Percentiles rank a stretch among this genome's conserved stretches.
Conservation (phyloP, 2,888 invertebrate species). For the Chamaedrilus cognettii region DNA sequence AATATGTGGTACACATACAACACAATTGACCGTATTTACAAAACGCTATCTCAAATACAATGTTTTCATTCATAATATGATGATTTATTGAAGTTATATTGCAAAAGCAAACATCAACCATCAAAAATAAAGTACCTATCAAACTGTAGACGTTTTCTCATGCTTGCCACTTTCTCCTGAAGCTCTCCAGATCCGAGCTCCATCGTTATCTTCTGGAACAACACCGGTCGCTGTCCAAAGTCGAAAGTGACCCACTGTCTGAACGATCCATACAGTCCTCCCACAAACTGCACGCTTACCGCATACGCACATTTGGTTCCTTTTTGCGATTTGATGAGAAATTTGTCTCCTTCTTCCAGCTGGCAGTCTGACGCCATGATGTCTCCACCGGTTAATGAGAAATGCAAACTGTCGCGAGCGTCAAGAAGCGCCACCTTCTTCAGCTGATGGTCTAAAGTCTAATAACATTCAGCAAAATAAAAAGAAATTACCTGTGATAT, state of each 20-base stretch:
- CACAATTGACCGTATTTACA: too few species aligned
- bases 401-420: not conserved
- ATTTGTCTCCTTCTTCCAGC: not conserved
- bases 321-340: not conserved
- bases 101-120: too few species aligned
- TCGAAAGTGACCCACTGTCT: slow-evolving; percentile 52
- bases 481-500: too few species aligned
- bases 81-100: too few species aligned
- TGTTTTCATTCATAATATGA: too few species aligned
- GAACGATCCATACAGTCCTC: slow-evolving; percentile 55
- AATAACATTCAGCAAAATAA: too few species aligned
- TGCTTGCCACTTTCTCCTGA: not conserved
- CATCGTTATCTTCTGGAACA: slow-evolving; percentile 49
- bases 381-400: not conserved
- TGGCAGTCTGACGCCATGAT: not conserved
- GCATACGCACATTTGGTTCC: not conserved
- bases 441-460: not conserved
- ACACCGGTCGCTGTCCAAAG: slow-evolving; percentile 48
- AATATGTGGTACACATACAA: too few species aligned
- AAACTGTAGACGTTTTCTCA: slow-evolving; percentile 11
- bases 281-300: slow-evolving; percentile 40
- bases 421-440: not conserved
- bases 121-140: too few species aligned
- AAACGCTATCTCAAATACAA: too few species aligned
- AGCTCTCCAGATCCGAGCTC: slow-evolving; percentile 45